A percentile compares a stretch with the other conserved stretches of the same genome.
Evolutionary conservation across 2,888 invertebrate species (phyloP).

Genomic region (Dolomedes plantarius): DNA sequence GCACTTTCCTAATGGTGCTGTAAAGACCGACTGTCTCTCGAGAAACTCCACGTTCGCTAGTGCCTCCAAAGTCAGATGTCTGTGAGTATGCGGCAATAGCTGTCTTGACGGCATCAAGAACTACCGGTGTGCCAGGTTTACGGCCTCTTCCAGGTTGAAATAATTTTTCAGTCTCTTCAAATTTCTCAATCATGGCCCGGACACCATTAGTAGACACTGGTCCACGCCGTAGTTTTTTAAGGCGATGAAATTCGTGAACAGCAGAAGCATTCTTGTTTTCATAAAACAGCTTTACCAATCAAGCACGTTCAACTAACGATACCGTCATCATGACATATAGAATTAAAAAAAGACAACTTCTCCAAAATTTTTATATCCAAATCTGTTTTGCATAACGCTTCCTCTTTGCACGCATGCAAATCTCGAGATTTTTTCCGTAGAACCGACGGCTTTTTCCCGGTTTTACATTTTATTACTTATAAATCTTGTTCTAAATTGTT

Average conservation of each 20-base stretch:
- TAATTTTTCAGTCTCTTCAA: constrained; percentile 9
- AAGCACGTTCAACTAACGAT: constrained; percentile 1
- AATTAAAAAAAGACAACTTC: too few relatives aligned
- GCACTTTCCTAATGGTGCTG: not conserved
- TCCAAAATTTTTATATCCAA: too few relatives aligned
- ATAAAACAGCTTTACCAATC: constrained; percentile 2
- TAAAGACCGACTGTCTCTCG: not conserved
- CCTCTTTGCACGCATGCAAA: too few relatives aligned
- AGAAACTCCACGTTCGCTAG: constrained; percentile 5
- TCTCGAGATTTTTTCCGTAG: too few relatives aligned
- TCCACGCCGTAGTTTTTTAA: not conserved
- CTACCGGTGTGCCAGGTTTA: not conserved
- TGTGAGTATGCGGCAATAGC: not conserved
- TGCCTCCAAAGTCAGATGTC: not conserved
- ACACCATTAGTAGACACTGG: constrained; percentile 5
- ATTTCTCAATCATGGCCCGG: not conserved
- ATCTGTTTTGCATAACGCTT: too few relatives aligned
- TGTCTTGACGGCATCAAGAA: not conserved
- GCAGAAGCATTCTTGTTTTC: not conserved
- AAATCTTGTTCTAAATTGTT: too few relatives aligned
- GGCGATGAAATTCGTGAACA: not conserved
- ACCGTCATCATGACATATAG: not conserved
- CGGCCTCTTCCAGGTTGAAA: not conserved
- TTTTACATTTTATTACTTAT: too few relatives aligned
- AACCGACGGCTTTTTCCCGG: too few relatives aligned